Percentiles rank a stretch among this genome's conserved stretches.
Evolutionary conservation across 2,797 vertebrate genomes (phyloP).

Genomic region (Aldrovandia affinis): DNA sequence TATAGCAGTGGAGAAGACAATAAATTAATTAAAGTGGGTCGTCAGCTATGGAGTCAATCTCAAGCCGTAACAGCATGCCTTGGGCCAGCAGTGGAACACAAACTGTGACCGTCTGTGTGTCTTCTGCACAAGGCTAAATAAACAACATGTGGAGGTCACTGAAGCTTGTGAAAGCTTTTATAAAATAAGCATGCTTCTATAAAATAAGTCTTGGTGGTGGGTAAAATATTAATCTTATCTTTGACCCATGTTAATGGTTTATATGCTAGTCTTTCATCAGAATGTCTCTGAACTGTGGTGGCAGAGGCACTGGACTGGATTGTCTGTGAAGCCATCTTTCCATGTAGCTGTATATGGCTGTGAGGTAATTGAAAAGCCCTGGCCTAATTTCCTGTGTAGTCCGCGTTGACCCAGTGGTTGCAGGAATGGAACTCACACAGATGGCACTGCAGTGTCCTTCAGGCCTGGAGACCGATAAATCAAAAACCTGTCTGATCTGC

Average conservation of each 20-base stretch:
- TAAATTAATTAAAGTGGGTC: constrained; percentile 69
- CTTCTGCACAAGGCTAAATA: constrained; percentile 41
- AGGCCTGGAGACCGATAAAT: neutral
- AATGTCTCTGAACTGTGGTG: neutral
- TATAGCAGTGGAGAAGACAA: constrained; percentile 68
- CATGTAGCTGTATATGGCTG: neutral
- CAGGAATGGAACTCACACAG: neutral
- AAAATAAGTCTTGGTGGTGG: neutral
- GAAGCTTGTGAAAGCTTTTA: neutral
- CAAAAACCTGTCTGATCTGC: neutral
- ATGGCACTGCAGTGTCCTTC: neutral
- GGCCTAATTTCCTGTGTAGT: neutral
- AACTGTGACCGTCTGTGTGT: constrained; percentile 52
- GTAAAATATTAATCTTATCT: neutral
- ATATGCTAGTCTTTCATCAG: neutral
- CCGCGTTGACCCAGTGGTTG: neutral
- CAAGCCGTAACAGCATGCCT: constrained; percentile 44
- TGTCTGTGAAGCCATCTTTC: neutral
- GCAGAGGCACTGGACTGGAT: neutral
- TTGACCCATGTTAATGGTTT: neutral
- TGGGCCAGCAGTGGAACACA: neutral
- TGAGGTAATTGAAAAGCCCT: neutral
- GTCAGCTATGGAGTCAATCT: constrained; percentile 56
- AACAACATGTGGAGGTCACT: neutral
- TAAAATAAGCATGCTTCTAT: neutral